Evolutionary conservation across 2,888 invertebrate genomes (phyloP), one percentile per base, ranked within the genome.

Genomic region (Pachycephus smyrnensis): DNA sequence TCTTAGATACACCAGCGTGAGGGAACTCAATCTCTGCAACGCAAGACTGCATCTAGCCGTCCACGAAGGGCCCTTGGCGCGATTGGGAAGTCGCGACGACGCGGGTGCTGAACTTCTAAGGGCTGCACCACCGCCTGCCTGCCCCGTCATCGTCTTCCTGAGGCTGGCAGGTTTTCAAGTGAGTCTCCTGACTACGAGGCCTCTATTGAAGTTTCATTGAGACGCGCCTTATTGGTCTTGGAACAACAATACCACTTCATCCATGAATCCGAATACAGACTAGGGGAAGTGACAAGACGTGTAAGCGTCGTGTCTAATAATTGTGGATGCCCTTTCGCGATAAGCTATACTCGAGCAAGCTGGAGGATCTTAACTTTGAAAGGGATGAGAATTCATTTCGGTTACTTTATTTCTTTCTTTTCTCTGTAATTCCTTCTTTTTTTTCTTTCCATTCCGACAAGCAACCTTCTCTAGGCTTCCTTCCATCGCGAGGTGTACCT

Each of bases 1-100:
- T 83, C 89, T 93, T 80, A 90, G 92, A 82, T 92, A 92, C 80
- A 93, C 93, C 77, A 92, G 91, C 80, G 92, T 93, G 12, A 91
- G 93, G 78, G 93, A 93, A 86, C 87, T 93, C 84, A 93, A 92
- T 81, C 88, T 93, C 77, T 92, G 93, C 84, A 93, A 93, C 86
- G 93, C 93, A 73, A 91, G 93, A 40, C 89, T 93, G 75, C 93
- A 93, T 89, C 90, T 93, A 79, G 91, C 92, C n/a, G 89, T 92
- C 69, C 92, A 92, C 85, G 92, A 92, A 81, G 91, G 92, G 77
- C 91, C 90, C 79, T 84, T 92, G 33, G 86, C 91, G 30, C 88
- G 90, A 81, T 86, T 91, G 68, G 91, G 91, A 1, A 89, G 91
- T 36, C 89, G 91, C 15, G 92, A 92, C 83, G 92, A 92, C 84